phyloP scores from a whole-genome alignment of 1,140 invertebrate species.

The Drosophila kohkoa region DNA sequence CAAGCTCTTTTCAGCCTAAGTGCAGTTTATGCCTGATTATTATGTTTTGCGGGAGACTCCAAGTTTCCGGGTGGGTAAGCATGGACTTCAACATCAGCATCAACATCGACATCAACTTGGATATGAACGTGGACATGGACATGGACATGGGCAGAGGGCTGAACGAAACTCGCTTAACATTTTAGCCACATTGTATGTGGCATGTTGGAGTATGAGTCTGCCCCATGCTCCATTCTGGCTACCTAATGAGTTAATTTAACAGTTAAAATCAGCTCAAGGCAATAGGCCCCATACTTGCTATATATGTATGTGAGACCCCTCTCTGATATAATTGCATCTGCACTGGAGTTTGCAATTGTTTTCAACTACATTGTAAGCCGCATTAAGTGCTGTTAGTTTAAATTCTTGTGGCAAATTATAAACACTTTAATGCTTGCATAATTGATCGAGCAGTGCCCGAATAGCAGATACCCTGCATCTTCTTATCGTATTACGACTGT shows the following conservation, averaged over 20 bases:
- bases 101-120: not conserved
- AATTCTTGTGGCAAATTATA: not conserved
- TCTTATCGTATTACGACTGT: too few species aligned
- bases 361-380: slow-evolving; percentile 1
- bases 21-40: slow-evolving; percentile 80
- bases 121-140: not conserved
- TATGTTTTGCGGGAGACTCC: slow-evolving; percentile 53
- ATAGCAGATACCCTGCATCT: not conserved
- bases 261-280: slow-evolving; percentile 35
- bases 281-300: slow-evolving; percentile 4
- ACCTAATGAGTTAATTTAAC: slow-evolving; percentile 53
- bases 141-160: not conserved
- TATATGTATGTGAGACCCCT: not conserved
- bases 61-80: slow-evolving; percentile 29
- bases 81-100: slow-evolving; percentile 3
- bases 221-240: not conserved
- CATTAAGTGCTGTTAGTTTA: slow-evolving; percentile 6
- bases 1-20: slow-evolving; percentile 66
- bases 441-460: not conserved
- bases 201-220: not conserved
- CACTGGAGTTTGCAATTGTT: not conserved
- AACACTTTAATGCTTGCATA: not conserved
- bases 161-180: slow-evolving; percentile 2
- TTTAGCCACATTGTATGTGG: slow-evolving; percentile 24
- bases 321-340: slow-evolving; percentile 12